phyloP scores from a whole-genome alignment of 2,888 invertebrate genomes.

The Cephus rjabovi region DNA sequence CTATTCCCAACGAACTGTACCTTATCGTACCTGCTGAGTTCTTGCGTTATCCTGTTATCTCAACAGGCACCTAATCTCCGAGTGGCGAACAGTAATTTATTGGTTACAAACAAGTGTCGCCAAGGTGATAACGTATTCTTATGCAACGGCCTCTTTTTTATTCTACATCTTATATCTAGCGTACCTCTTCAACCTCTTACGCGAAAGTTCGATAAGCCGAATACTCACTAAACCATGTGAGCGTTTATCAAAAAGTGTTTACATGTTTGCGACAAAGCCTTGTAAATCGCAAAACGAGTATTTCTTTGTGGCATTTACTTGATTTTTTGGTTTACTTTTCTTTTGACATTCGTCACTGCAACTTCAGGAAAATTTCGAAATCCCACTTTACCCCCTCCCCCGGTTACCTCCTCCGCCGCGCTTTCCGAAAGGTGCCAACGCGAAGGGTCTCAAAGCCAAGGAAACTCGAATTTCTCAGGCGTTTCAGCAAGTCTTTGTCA shows the following conservation, averaged over 20 bases:
- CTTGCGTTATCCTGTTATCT: neutral
- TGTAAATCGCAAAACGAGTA: neutral
- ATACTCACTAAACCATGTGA: too few relatives aligned
- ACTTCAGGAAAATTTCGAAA: neutral
- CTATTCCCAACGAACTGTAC: slow-evolving; percentile 37
- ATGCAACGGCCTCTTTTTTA: neutral
- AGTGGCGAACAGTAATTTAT: neutral
- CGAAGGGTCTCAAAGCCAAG: slow-evolving; percentile 24
- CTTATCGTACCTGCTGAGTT: neutral
- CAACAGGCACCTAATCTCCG: neutral
- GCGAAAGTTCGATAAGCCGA: too few relatives aligned
- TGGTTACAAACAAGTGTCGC: neutral
- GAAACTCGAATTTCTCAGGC: slow-evolving; percentile 34
- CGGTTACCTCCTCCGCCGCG: too few relatives aligned
- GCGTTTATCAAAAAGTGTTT: neutral
- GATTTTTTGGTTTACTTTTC: neutral
- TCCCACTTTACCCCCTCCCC: neutral
- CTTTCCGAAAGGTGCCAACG: slow-evolving; percentile 3
- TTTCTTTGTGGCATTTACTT: neutral
- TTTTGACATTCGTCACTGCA: neutral
- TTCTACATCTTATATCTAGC: neutral
- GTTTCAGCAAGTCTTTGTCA: slow-evolving; percentile 44
- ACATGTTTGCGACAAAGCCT: neutral
- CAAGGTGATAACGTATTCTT: neutral
- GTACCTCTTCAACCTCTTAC: neutral